Evolutionary conservation across 2,797 vertebrate species (phyloP), one percentile per base, ranked within the genome.

Genomic region (Peromyscus eremicus): DNA sequence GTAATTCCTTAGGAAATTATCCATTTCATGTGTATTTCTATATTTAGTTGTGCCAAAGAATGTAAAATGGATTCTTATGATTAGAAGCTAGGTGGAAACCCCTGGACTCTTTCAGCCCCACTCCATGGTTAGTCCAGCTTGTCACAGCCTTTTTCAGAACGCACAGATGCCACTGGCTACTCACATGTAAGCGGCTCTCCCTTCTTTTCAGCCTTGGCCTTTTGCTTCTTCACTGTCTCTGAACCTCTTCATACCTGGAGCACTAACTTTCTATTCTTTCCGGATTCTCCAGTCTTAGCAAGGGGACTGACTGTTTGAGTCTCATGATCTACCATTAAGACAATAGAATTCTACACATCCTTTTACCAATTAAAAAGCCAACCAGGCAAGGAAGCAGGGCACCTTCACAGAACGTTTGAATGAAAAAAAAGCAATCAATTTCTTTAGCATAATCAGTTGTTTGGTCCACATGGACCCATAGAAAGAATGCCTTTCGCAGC

Each of bases 1-100:
- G 6, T 49, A 87, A 70, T 91, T 92, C 46, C 43, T 83, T 95
- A 68, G 40, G 46, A 87, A 93, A 92, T 62, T 68, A 92, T 27
- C 1, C 55, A 52, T 76, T 90, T 95, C 68, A 73, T 62, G 17
- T 83, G 21, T 90, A 83, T 87, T 55, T 91, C 57, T 17, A 94
- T 87, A 66, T 55, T 89, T 68, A 90, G 60, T 46, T 68, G 6
- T 60, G 25, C 17, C 76, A 92, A 80, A 91, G 37, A 25, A 21
- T 71, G 17, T 82, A 43, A 43, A 73, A 32, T 21, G n/a, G 11
- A 57, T 40, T 85, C 17, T 70, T 83, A 57, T 3, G 71, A 87
- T 80, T 85, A 52, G 57, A 75, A n/a, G 40, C 75, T 8, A 46
- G 5, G 17, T 34, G 25, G 13, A 60, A 52, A 43, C 10, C 23